Evolutionary conservation across 2,113 vertebrate genomes (phyloP), one percentile per base, ranked within the genome.

Genomic region (Caretta caretta): DNA sequence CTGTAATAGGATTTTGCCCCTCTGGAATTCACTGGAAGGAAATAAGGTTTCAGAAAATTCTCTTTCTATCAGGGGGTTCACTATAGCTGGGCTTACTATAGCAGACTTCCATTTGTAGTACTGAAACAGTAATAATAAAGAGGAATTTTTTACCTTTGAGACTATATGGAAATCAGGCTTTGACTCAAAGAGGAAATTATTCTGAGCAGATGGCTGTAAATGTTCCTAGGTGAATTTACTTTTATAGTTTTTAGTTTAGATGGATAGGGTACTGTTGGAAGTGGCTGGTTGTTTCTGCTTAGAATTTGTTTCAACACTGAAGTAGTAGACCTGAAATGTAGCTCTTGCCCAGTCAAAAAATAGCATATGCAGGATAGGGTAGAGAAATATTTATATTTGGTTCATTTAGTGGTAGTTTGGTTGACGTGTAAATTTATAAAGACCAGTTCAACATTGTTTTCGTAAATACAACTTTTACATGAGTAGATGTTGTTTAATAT

Each of bases 161-260:
- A 91, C 84, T 96, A 96, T 97, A 95, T 91, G 94, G 96, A 97
- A 96, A 95, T 95, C 90, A 88, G 81, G 42, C n/a, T 89, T 95
- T 94, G 95, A 96, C 94, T 97, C 72, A 80, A 95, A 94, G 92
- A 95, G 94, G 90, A 97, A 88, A 96, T 97, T 80, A 38, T 90
- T 97, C 57, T 80, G 93, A 98, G 93, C 97, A 97, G 96, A 97
- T 98, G 97, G 97, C 90, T 97, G 78, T 95, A 96, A 96, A 97
- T 97, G 96, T 95, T 97, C 90, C 56, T 94, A 94, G 91, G 92
- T 97, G 97, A 96, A 97, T 96, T 95, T 94, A 85, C 90, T 95
- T 96, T 97, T 96, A 97, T 88, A 88, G 88, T 80, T 85, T 76
- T 84, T 54, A 20, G 54, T 53, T 95, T 96, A 90, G 83, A 69